phyloP scores from a whole-genome alignment of 2,113 vertebrate species.

The Sebastes fasciatus region DNA sequence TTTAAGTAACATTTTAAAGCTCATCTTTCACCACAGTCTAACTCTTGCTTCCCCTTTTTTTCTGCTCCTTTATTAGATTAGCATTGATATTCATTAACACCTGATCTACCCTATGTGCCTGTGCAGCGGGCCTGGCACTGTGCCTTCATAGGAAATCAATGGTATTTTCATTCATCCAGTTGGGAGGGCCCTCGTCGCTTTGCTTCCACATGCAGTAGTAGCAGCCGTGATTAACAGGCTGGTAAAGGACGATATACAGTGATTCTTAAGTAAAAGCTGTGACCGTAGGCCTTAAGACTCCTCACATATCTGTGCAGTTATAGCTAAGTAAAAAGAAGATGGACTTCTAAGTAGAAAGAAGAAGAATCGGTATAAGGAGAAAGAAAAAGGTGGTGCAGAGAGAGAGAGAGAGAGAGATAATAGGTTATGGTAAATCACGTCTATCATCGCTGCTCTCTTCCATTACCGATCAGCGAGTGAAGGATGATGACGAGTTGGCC shows the following conservation, averaged over 20 bases:
- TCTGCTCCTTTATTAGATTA: constrained; percentile 60
- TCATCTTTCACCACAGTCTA: constrained; percentile 5
- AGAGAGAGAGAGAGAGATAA: constrained; percentile 17
- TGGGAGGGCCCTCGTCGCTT: constrained; percentile 36
- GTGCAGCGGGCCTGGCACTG: constrained; percentile 49
- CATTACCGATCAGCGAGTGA: constrained; percentile 60
- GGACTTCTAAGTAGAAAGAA: neutral
- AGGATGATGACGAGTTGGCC: constrained; percentile 66
- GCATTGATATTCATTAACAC: constrained; percentile 79
- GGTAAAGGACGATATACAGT: constrained; percentile 22
- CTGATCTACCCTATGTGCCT: constrained; percentile 62
- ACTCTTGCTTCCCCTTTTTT: constrained; percentile 11
- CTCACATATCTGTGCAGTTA: neutral
- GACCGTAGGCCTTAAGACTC: neutral
- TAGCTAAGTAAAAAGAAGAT: neutral
- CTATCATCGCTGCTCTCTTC: constrained; percentile 47
- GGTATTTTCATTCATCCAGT: constrained; percentile 72
- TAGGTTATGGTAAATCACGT: constrained; percentile 46
- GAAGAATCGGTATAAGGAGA: neutral
- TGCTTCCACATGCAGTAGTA: constrained; percentile 38
- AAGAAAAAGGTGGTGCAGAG: neutral
- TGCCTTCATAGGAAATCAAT: constrained; percentile 80
- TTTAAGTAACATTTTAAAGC: constrained; percentile 19
- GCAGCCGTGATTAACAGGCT: constrained; percentile 62
- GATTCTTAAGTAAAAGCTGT: constrained; percentile 47